Conservation (phyloP, 2,888 invertebrate genomes). For the Machimus rusticus region DNA sequence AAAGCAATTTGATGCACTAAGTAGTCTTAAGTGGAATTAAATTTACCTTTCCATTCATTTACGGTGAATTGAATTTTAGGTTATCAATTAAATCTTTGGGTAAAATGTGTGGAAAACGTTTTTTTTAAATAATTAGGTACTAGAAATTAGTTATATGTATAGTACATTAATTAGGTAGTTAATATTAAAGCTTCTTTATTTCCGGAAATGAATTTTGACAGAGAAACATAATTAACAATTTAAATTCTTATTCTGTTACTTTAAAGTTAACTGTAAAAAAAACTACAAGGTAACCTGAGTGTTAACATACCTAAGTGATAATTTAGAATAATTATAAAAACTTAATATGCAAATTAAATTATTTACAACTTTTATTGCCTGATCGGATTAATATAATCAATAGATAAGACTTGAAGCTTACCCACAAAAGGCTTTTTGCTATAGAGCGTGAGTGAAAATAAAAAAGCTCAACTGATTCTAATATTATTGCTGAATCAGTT, state of each 20-base stretch:
- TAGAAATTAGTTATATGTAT: too few species aligned
- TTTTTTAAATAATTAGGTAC: too few species aligned
- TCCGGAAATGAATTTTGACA: not conserved
- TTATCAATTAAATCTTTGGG: too few species aligned
- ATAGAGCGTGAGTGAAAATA: not conserved
- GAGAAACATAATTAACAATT: not conserved
- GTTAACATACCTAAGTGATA: not conserved
- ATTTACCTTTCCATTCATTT: too few species aligned
- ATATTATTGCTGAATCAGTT: not conserved
- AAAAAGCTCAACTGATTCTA: not conserved
- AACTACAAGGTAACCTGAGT: not conserved
- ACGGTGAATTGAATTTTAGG: too few species aligned
- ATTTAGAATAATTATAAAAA: not conserved
- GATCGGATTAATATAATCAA: not conserved
- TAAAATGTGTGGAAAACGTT: too few species aligned
- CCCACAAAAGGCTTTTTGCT: not conserved
- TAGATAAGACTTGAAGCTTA: not conserved
- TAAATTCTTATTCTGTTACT: not conserved
- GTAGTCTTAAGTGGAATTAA: too few species aligned
- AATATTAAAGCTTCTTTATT: not conserved
- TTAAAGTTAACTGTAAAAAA: not conserved
- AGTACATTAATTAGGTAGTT: too few species aligned
- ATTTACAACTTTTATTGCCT: not conserved
- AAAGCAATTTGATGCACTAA: too few species aligned
- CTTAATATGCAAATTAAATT: not conserved